A percentile compares a stretch with the other conserved stretches of the same genome.
Evolutionary conservation across 2,113 vertebrate genomes (phyloP).

Genomic region (Geococcyx californianus): DNA sequence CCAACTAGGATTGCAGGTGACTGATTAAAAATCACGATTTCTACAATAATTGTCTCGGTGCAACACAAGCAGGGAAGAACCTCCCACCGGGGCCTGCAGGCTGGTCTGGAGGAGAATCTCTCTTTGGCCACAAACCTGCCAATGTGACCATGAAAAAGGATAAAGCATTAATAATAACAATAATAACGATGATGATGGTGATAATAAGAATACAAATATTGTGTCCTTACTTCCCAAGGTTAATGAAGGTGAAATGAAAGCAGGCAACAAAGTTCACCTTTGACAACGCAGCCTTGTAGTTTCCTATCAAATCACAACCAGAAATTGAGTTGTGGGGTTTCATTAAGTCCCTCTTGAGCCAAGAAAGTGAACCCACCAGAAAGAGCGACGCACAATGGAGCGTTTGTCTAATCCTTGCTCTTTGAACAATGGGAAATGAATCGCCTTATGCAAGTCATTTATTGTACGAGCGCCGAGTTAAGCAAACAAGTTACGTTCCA

Average conservation of each 20-base stretch:
- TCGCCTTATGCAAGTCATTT: background rate
- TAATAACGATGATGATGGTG: too few relatives aligned
- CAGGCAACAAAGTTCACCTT: background rate
- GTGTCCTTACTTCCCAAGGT: background rate
- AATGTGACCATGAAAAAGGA: background rate
- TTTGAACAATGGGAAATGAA: background rate
- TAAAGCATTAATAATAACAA: background rate
- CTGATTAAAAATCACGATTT: background rate
- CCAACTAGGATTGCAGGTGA: background rate
- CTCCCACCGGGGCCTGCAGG: background rate
- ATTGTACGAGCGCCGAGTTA: background rate
- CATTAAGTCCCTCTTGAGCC: background rate
- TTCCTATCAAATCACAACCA: background rate
- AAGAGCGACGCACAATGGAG: background rate
- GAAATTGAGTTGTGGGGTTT: background rate
- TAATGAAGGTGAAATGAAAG: background rate
- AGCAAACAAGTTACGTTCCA: constrained; percentile 26
- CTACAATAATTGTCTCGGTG: background rate
- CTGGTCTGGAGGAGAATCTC: background rate
- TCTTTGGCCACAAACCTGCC: background rate
- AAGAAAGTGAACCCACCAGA: background rate
- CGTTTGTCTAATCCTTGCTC: background rate
- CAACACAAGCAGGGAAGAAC: background rate
- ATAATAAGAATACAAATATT: too few relatives aligned
- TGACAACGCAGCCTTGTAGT: background rate